Evolutionary conservation across 2,888 invertebrate genomes (phyloP), one percentile per base, ranked within the genome.

Genomic region (Stenodera caucasica): DNA sequence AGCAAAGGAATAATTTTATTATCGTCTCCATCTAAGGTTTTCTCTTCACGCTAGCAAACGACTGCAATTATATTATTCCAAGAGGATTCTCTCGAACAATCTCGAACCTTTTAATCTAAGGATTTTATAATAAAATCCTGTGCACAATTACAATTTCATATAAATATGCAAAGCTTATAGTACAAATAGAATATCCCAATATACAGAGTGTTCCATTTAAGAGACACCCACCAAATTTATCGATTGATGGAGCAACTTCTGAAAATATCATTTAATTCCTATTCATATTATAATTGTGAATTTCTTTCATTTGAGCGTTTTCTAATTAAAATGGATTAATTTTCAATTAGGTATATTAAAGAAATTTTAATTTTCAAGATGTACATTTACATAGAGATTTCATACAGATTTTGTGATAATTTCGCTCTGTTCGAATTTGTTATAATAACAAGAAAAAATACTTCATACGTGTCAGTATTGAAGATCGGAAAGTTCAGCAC

Each of bases 151-250:
- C 56, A 64, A 57, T 57, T 62, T 55, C 61, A 53, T 61, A 66
- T 62, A 63, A 64, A 66, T 67, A 65, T 65, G 62, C 64, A 64
- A 58, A 66, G 23, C 49, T 35, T 14, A 21, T 37, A 45, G 35
- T 30, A 32, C 37, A 40, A 54, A 21, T 58, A 55, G 15, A 15
- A 15, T 26, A 6, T 26, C 26, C 14, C 12, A 6, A 3, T 7
- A 15, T 7, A 15, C 14, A 37, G n/a, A 35, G 6, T 14, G 5
- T 14, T 35, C 5, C 14, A 35, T n/a, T 35, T 14, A 35, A 32
- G 14, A 12, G 14, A 35, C 14, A 15, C 7, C 12, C 14, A 2
- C 7, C 7, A 15, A 15, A 15, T 15, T 37, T 7, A 15, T 8
- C 15, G 8, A 14, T 4, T 37, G n/a, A n/a, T n/a, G n/a, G n/a